Base-by-base conservation (phyloP, 2,888 invertebrate species). In the Drosophila anomelani region DNA sequence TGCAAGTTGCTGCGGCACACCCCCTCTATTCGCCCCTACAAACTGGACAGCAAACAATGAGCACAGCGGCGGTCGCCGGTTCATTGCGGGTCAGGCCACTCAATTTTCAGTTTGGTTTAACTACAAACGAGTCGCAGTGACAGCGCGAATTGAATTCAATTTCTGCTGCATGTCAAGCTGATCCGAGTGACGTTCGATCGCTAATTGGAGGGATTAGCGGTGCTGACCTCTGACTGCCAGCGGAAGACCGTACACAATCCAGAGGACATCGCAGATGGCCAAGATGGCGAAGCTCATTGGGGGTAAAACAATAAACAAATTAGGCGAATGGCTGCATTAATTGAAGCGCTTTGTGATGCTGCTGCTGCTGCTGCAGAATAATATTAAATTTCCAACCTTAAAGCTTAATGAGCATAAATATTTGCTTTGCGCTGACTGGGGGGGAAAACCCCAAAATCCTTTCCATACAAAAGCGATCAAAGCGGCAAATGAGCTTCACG, bases 121-220 rank as follows among this genome's bases (percentile, higher is more conserved):
- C 79, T 66, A 78, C 76, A 72, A 76, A 62, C 60, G 70, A 43
- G 63, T 56, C 64, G 69, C 77, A 69, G 60, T 73, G 85, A 71
- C 76, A 76, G 77, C 74, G 49, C 17, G 47, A 82, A 85, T 81
- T 83, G 79, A 85, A 85, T 79, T 87, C 32, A 61, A 61, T 61
- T 60, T 34, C 51, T 77, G 77, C 71, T 76, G 78, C 72, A 75
- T 66, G 69, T 75, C 73, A 75, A 69, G 75, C 75, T 78, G 74
- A 81, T 76, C 76, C 77, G 58, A n/a, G 63, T 41, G 73, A 73
- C 76, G 66, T 74, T 78, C 69, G 66, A 29, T 44, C 62, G 58
- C 80, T 85, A 85, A 85, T 87, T 86, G 85, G 79, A 70, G 39
- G 80, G 77, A 85, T 85, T 85, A 81, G 59, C 68, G 49, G 36